phyloP scores from a whole-genome alignment of 2,888 invertebrate genomes.

The Drosophila diplacantha region DNA sequence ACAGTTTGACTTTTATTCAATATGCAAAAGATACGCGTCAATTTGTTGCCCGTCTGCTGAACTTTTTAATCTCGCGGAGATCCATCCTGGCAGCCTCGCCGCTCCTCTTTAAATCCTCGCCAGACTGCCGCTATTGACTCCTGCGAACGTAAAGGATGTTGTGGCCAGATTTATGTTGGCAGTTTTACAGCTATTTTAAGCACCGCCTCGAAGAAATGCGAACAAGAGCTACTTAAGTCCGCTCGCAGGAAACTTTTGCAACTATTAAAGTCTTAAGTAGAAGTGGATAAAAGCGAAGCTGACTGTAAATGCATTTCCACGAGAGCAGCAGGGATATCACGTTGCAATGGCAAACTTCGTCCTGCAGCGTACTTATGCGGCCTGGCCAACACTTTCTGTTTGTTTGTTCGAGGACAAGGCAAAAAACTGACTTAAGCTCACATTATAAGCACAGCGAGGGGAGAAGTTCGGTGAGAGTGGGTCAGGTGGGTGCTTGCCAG shows the following conservation, averaged over 20 bases:
- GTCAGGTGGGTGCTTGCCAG: conserved; percentile 5
- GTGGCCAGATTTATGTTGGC: conserved; percentile 72
- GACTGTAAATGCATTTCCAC: conserved; percentile 47
- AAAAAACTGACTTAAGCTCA: conserved; percentile 54
- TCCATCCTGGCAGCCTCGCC: neutral
- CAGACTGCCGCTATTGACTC: conserved; percentile 49
- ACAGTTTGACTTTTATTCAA: conserved; percentile 68
- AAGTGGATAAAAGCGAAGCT: conserved; percentile 55
- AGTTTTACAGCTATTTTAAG: conserved; percentile 71
- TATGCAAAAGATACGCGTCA: conserved; percentile 60
- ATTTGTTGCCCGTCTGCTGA: conserved; percentile 47
- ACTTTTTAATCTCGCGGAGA: conserved; percentile 51
- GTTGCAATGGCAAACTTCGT: conserved; percentile 54
- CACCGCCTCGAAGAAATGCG: conserved; percentile 49
- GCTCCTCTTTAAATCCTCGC: conserved; percentile 32
- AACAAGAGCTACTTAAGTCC: conserved; percentile 67
- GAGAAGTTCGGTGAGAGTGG: conserved; percentile 3
- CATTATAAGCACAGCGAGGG: conserved; percentile 43
- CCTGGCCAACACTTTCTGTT: conserved; percentile 55
- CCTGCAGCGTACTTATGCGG: conserved; percentile 48
- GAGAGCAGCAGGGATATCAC: conserved; percentile 32
- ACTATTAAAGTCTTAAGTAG: conserved; percentile 76
- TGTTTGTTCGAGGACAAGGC: conserved; percentile 31
- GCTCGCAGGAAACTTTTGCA: conserved; percentile 67
- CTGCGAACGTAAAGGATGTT: conserved; percentile 67